Evolutionary conservation across 2,113 vertebrate species (phyloP), one percentile per base, ranked within the genome.

Genomic region (Ahaetulla prasina): DNA sequence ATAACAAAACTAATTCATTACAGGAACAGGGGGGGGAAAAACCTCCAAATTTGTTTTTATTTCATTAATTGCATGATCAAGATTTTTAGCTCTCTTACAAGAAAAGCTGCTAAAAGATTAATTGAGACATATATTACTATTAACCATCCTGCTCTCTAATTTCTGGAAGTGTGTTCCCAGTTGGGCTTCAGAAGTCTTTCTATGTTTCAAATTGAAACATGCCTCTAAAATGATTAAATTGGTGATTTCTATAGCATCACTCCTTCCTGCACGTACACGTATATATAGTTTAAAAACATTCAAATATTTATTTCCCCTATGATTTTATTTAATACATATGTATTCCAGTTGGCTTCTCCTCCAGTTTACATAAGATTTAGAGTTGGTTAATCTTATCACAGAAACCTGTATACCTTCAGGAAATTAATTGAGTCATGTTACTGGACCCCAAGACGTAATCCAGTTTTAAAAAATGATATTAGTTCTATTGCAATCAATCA

Each of bases 401-500:
- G 10, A 90, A 14, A 1, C 50, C 27, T 20, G 35, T 68, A 68
- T 86, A 47, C 45, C 22, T 63, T 87, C 16, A 86, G 53, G 22
- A 25, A 11, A 50, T 63, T 87, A 45, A 35, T 11, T 25, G 20
- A 57, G n/a, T 12, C 45, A 84, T 88, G 43, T 22, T 54, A 52
- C 45, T 55, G 25, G 25, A 89, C 30, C 3, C 68, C 55, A 4
- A 12, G 27, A 47, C 0, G 35, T 63, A 47, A 63, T 27, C 39
- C 9, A 35, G 43, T n/a, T n/a, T n/a, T 0, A 1, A 85, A 30
- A 63, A 89, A 18, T 7, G 20, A 55, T 55, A 12, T 14, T 0
- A 0, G 0, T 8, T 50, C 5, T 55, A 54, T 35, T 80, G 20
- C 63, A 86, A 63, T 92, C 35, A 20, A 1, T 94, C 49, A 16